Conservation (phyloP, 2,113 vertebrate genomes). For the Erythrocercus mccallii region DNA sequence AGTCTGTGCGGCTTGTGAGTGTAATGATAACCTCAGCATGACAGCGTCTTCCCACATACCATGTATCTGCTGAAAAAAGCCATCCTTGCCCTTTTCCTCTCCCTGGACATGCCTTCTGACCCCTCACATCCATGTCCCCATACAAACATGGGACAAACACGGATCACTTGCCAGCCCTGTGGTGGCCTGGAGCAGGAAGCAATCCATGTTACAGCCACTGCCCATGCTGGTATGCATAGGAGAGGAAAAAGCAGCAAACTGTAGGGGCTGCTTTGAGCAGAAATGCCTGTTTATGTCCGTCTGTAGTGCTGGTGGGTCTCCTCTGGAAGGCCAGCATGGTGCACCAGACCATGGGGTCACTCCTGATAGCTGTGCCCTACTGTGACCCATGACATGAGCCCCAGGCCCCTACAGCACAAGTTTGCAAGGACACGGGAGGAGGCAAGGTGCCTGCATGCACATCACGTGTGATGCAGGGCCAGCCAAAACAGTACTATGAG, state of each 20-base stretch:
- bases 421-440: neutral
- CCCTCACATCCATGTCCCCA: neutral
- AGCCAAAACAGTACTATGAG: accelerated
- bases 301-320: neutral
- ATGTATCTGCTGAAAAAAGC: neutral
- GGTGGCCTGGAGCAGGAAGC: accelerated
- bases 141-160: neutral
- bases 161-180: neutral
- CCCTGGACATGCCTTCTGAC: neutral
- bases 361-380: neutral
- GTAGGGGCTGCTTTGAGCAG: neutral
- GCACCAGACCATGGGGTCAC: neutral
- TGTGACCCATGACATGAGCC: neutral
- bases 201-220: neutral
- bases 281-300: neutral
- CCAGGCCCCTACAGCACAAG: neutral
- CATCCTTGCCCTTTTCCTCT: neutral
- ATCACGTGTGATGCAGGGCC: neutral
- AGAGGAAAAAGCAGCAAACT: neutral
- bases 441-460: neutral
- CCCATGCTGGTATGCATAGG: neutral
- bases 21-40: neutral
- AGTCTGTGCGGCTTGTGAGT: neutral
- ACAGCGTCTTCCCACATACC: neutral
- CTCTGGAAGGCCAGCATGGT: neutral